Evolutionary conservation across 2,888 invertebrate species (phyloP), one percentile per base, ranked within the genome.

Genomic region (Hybos culiciformis): DNA sequence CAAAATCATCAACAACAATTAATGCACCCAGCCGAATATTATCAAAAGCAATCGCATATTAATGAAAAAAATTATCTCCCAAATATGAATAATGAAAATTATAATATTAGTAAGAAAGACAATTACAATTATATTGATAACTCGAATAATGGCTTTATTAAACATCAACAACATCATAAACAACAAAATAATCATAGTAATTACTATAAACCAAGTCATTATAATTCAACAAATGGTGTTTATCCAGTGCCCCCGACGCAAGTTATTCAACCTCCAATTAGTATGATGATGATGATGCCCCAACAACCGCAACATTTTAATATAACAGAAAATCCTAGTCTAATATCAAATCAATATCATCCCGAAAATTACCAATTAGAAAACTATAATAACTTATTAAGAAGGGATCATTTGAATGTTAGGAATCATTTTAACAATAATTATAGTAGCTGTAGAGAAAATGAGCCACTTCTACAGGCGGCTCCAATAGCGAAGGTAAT

Each of bases 401-500:
- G 53, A 50, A 33, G 54, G 42, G 53, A 55, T 32, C 50, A 51
- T 37, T 37, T 46, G 19, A 53, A 52, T 47, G 48, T 49, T 36
- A 49, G 53, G 44, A 58, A 58, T 57, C 56, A 55, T 49, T 58
- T 55, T 44, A 54, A 54, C 49, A 55, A 53, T 46, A 58, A 56
- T 52, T 63, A 63, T 54, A 59, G 57, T 55, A 59, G 61, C 56
- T 62, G 62, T 54, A 60, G 61, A 47, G 66, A 66, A 51, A 63
- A 63, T 55, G 66, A 67, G 56, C 66, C 66, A 49, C 56, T 67
- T 45, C 59, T 67, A 56, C 64, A 66, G 58, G 60, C 63, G 45
- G 60, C 63, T 49, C 63, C 63, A 52, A 58, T 62, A 51, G 62
- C 63, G 52, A 65, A 66, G 62, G 65, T 65, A 61, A 63, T n/a